A percentile compares a stretch with the other conserved stretches of the same genome.
phyloP scores from a whole-genome alignment of 2,113 vertebrate genomes.

The pig (Sus scrofa) region DNA sequence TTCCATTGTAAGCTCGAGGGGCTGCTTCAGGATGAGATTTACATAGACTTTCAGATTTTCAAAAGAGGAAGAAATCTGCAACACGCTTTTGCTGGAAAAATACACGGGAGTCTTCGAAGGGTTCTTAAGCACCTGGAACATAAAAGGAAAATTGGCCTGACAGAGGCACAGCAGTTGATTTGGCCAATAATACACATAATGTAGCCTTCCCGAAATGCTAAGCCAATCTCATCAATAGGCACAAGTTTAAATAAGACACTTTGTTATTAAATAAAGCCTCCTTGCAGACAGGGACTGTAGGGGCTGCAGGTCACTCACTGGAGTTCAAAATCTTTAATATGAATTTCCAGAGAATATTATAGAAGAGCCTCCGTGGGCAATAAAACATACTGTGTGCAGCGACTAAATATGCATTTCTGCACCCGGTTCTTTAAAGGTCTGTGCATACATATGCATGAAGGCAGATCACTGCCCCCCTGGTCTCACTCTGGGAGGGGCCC shows the following conservation, averaged over 20 bases:
- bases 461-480: rapidly evolving
- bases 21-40: neutral
- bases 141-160: slow-evolving; percentile 23
- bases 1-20: neutral
- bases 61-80: neutral
- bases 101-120: neutral
- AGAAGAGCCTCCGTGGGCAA: slow-evolving; percentile 79
- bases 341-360: slow-evolving; percentile 81
- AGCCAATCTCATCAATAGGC: slow-evolving; percentile 51
- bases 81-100: neutral
- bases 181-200: neutral
- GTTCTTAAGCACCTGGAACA: neutral
- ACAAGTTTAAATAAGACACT: slow-evolving; percentile 67
- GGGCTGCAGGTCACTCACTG: slow-evolving; percentile 78
- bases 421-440: slow-evolving; percentile 5
- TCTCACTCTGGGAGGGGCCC: neutral
- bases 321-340: slow-evolving; percentile 78
- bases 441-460: slow-evolving; percentile 50
- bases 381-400: slow-evolving; percentile 45
- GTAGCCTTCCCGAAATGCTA: neutral
- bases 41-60: rapidly evolving
- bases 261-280: slow-evolving; percentile 82
- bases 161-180: neutral
- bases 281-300: slow-evolving; percentile 69
- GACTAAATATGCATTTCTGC: neutral